Evolutionary conservation across 2,888 invertebrate genomes (phyloP).

Genomic region (Polietes domitor): DNA sequence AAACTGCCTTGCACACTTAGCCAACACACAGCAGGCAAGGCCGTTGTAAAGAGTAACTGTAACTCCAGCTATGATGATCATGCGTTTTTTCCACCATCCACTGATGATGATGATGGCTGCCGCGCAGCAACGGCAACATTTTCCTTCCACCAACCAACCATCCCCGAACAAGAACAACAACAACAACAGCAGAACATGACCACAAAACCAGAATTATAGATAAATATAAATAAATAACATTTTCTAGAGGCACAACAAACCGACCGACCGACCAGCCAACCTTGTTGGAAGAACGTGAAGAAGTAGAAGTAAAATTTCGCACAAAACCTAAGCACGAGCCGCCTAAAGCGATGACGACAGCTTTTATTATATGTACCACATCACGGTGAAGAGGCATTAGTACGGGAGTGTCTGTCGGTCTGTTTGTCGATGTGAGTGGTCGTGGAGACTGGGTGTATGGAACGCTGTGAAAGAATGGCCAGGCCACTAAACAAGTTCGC

Average conservation of each 20-base stretch:
- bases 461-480: not conserved
- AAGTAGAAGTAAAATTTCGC: not conserved
- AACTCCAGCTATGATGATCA: conserved; percentile 29
- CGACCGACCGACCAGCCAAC: not conserved
- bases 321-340: conserved; percentile 41
- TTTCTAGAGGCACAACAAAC: conserved; percentile 23
- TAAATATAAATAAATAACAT: conserved; percentile 38
- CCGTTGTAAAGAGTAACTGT: conserved; percentile 59
- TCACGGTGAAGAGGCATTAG: conserved; percentile 3
- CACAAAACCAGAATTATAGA: conserved; percentile 33
- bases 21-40: conserved; percentile 56
- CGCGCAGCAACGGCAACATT: too few species aligned
- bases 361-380: conserved; percentile 39
- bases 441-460: not conserved
- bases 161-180: not conserved
- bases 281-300: not conserved
- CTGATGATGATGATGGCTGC: not conserved
- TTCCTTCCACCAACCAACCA: not conserved
- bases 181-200: not conserved
- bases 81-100: conserved; percentile 23
- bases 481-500: conserved; percentile 8
- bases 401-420: not conserved
- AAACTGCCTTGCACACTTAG: conserved; percentile 47
- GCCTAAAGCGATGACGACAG: conserved; percentile 43
- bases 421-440: not conserved